These are phyloP conservation scores for Suncus etruscus DNA, from an alignment of 2,113 vertebrate species.

Conservation along the genomic window DNA sequence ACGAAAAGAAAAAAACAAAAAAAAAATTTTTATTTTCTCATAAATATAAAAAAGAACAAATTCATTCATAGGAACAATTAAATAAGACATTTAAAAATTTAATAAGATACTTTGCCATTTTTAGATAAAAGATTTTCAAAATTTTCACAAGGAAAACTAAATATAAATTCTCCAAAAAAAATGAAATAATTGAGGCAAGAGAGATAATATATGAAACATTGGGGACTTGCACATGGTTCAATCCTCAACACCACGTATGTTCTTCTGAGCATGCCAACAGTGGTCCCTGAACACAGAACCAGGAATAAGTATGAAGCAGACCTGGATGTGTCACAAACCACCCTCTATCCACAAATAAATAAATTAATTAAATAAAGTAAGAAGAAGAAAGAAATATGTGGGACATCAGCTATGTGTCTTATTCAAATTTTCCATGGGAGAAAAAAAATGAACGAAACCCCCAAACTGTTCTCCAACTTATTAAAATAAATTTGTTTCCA, in stretches of 20 bases:
- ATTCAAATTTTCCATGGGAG: conserved; percentile 61
- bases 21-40: not conserved
- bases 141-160: conserved; percentile 73
- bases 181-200: conserved; percentile 5
- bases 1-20: no score
- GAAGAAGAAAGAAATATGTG: not conserved
- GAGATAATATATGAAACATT: no score
- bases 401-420: not conserved
- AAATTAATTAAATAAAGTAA: not conserved
- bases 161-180: not conserved
- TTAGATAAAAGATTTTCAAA: conserved; percentile 44
- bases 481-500: conserved; percentile 68
- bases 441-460: conserved; percentile 26
- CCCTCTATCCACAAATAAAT: conserved; percentile 3
- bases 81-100: not conserved
- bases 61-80: conserved; percentile 51
- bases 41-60: conserved; percentile 4
- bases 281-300: no score
- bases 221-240: no score
- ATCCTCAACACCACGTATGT: no score
- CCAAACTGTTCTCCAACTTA: conserved; percentile 65
- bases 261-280: no score
- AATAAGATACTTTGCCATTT: not conserved
- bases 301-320: no score
- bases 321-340: no score